Conservation (phyloP, 2,888 invertebrate genomes). For the Lathronympha strigana region DNA sequence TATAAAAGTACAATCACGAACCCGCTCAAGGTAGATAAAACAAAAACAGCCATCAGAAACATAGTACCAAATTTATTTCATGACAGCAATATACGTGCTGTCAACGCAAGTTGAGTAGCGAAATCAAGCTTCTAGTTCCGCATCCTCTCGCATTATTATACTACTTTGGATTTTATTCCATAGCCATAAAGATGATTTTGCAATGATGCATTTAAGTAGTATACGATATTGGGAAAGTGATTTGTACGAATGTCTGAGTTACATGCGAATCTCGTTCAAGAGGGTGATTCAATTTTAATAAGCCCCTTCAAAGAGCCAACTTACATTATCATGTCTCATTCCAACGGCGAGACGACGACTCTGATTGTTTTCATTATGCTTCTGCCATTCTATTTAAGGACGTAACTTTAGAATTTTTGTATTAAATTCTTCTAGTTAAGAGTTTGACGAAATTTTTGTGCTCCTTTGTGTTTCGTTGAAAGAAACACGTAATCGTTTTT, state of each 20-base stretch:
- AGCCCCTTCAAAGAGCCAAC: slow-evolving; percentile 60
- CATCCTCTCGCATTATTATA: not conserved
- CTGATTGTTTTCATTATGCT: slow-evolving; percentile 40
- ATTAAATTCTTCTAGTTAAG: slow-evolving; percentile 20
- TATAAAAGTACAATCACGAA: not conserved
- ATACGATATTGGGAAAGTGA: slow-evolving; percentile 9
- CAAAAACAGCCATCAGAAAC: slow-evolving; percentile 16
- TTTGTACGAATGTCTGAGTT: slow-evolving; percentile 54
- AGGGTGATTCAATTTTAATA: slow-evolving; percentile 67
- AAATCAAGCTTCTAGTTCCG: not conserved
- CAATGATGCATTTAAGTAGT: not conserved
- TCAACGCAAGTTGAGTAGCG: slow-evolving; percentile 26
- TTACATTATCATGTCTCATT: slow-evolving; percentile 66
- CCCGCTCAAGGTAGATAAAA: not conserved
- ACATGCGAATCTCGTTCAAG: slow-evolving; percentile 59
- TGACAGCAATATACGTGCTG: slow-evolving; percentile 33
- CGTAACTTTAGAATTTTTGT: slow-evolving; percentile 23
- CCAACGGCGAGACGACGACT: slow-evolving; percentile 47
- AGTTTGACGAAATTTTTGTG: not conserved
- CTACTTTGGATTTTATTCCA: slow-evolving; percentile 1
- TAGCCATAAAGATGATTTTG: not conserved
- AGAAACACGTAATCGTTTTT: not conserved
- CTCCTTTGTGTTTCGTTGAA: not conserved
- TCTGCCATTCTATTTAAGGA: slow-evolving; percentile 19
- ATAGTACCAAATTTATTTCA: slow-evolving; percentile 29